Conservation (phyloP, 1,140 invertebrate species). For the Panulirus ornatus region DNA sequence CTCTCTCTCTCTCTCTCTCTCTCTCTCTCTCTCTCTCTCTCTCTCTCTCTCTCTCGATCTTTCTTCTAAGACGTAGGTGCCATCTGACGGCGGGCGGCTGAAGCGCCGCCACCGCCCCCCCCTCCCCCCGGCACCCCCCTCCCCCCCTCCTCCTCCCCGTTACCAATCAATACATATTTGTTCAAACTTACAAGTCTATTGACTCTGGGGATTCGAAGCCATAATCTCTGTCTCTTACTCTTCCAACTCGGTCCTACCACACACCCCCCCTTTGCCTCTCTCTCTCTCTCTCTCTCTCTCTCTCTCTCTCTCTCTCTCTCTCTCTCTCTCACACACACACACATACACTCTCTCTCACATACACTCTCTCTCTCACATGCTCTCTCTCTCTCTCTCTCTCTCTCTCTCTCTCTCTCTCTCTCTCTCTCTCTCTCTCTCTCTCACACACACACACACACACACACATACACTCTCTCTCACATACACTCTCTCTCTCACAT, state of each 20-base stretch:
- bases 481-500: neutral
- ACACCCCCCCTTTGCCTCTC: neutral
- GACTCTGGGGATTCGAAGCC: slow-evolving; percentile 53
- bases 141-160: neutral
- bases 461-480: slow-evolving; percentile 20
- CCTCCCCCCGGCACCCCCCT: neutral
- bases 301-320: neutral
- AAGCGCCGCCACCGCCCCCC: neutral
- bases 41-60: neutral
- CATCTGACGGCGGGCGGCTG: slow-evolving; percentile 41
- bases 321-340: neutral
- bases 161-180: slow-evolving; percentile 56
- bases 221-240: slow-evolving; percentile 49
- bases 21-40: too few relatives aligned
- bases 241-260: neutral
- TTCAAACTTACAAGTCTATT: slow-evolving; percentile 57
- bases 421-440: neutral
- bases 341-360: neutral
- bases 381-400: neutral
- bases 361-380: neutral
- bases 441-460: too few relatives aligned
- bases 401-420: neutral
- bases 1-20: too few relatives aligned
- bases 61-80: slow-evolving; percentile 50
- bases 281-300: neutral